Conservation (phyloP, 2,113 vertebrate genomes). For the Solenodon paradoxus region DNA sequence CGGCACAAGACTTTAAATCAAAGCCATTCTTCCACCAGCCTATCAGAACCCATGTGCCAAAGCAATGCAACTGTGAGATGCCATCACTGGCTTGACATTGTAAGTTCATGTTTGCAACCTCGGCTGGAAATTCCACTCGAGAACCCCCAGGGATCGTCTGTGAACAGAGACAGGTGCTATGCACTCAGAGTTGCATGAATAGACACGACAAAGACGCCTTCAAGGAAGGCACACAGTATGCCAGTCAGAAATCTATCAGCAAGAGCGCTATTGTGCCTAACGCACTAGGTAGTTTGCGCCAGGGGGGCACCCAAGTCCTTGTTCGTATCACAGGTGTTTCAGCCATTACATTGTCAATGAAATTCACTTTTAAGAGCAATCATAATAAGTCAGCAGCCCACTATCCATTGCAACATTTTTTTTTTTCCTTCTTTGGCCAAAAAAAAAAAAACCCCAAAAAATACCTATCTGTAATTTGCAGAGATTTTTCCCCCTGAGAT, state of each 20-base stretch:
- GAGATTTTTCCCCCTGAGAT: neutral
- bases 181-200: neutral
- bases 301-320: neutral
- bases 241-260: neutral
- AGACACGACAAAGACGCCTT: neutral
- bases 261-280: neutral
- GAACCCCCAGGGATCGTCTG: neutral
- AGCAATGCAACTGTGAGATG: neutral
- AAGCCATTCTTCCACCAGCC: neutral
- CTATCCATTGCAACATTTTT: slow-evolving; percentile 26
- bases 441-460: too few relatives aligned
- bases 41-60: neutral
- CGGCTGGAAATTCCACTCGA: neutral
- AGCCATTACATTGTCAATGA: slow-evolving; percentile 26
- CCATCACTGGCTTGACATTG: neutral
- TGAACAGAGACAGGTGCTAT: neutral
- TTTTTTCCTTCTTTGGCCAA: neutral
- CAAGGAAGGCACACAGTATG: rapidly evolving
- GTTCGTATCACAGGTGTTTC: slow-evolving; percentile 62
- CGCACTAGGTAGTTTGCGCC: neutral
- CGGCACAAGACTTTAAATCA: neutral
- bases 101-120: neutral
- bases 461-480: slow-evolving; percentile 37
- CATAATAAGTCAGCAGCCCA: neutral
- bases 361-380: slow-evolving; percentile 51